These are phyloP conservation scores for Diceros bicornis DNA, from an alignment of 2,797 vertebrate species.

Conservation along the genomic window DNA sequence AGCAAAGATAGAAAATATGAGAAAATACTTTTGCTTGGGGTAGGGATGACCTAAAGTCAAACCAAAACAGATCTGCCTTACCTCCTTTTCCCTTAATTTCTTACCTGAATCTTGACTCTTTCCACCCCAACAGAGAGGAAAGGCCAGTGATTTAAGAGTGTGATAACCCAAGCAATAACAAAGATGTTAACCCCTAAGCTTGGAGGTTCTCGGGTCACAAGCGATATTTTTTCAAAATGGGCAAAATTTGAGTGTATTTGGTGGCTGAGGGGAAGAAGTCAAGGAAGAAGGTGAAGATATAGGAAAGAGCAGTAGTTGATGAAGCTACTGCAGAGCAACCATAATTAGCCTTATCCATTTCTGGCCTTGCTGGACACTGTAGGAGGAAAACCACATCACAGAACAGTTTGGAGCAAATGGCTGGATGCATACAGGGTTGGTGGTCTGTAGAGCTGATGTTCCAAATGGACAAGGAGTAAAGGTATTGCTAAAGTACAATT, in stretches of 20 bases:
- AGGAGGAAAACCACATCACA: background rate
- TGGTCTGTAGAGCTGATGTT: background rate
- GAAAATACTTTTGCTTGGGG: background rate
- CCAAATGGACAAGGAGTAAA: background rate
- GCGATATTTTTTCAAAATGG: background rate
- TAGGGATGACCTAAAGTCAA: background rate
- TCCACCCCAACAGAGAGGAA: background rate
- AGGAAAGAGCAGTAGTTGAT: background rate
- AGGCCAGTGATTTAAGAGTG: background rate
- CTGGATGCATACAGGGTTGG: background rate
- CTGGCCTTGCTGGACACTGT: background rate
- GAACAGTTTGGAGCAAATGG: background rate
- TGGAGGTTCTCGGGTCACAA: background rate
- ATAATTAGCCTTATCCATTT: background rate
- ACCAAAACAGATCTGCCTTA: background rate
- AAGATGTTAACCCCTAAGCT: background rate
- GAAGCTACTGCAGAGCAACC: background rate
- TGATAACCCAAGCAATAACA: background rate
- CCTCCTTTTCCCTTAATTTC: background rate
- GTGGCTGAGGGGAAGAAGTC: background rate
- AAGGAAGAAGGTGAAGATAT: background rate
- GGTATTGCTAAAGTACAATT: background rate
- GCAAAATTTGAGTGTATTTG: background rate
- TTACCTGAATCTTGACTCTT: background rate
- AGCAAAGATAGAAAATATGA: background rate